phyloP scores from a whole-genome alignment of 2,888 invertebrate genomes.

The Ophion costatus region DNA sequence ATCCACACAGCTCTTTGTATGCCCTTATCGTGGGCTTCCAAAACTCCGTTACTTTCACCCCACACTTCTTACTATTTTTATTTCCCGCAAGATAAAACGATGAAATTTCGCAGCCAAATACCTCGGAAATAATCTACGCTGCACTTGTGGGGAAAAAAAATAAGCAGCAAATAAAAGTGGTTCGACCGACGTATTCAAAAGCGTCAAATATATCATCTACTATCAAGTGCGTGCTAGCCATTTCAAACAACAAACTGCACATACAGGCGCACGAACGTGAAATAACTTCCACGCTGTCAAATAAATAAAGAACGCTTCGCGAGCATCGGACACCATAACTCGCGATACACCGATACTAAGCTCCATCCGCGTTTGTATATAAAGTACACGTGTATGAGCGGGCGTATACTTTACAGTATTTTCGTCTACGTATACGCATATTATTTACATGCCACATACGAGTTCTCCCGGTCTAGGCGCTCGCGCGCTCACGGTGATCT shows the following conservation, averaged over 20 bases:
- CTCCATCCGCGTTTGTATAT: slow-evolving; percentile 15
- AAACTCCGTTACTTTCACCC: no score
- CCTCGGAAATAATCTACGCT: not conserved
- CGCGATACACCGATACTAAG: slow-evolving; percentile 49
- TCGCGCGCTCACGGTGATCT: slow-evolving; percentile 71
- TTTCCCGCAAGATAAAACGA: not conserved
- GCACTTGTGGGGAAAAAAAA: not conserved
- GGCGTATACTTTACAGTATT: slow-evolving; percentile 15
- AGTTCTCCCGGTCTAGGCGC: slow-evolving; percentile 43
- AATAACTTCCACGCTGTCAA: slow-evolving; percentile 31
- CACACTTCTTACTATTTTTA: not conserved
- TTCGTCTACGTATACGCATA: not conserved
- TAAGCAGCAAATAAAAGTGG: not conserved
- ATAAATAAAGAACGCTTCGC: slow-evolving; percentile 41
- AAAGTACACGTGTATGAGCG: slow-evolving; percentile 9
- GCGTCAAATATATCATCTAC: slow-evolving; percentile 2
- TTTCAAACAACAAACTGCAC: slow-evolving; percentile 6
- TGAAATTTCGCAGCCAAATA: not conserved
- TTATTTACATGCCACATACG: slow-evolving; percentile 34
- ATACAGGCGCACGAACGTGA: not conserved
- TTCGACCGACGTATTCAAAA: slow-evolving; percentile 13
- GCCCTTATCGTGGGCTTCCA: no score
- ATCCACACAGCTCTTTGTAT: no score
- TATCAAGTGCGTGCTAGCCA: not conserved
- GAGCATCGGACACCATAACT: slow-evolving; percentile 55